Evolutionary conservation across 1,140 invertebrate species (phyloP).

Genomic region (Dreissena rostriformis): DNA sequence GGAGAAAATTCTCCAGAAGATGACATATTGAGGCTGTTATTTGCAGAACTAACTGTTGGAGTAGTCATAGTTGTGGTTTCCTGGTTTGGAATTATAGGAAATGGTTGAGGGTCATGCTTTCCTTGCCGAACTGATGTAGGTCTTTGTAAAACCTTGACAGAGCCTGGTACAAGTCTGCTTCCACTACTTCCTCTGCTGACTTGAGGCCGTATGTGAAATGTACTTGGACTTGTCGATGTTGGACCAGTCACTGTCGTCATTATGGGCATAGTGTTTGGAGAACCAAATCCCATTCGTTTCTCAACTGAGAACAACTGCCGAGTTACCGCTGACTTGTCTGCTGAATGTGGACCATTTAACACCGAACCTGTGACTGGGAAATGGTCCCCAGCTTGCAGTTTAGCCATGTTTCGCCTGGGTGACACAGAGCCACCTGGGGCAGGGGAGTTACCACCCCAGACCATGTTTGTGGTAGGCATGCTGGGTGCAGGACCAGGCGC

Average conservation of each 20-base stretch:
- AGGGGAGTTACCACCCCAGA: constrained; percentile 85
- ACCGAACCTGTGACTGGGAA: constrained; percentile 16
- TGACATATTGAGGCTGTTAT: constrained; percentile 30
- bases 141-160: constrained; percentile 62
- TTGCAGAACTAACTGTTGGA: constrained; percentile 33
- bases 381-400: neutral
- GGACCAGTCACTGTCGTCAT: constrained; percentile 49
- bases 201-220: constrained; percentile 31
- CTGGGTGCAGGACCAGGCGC: constrained; percentile 22
- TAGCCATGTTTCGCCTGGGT: constrained; percentile 9
- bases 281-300: constrained; percentile 30
- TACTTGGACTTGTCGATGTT: constrained; percentile 39
- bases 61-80: constrained; percentile 49
- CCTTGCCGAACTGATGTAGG: constrained; percentile 42
- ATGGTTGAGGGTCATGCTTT: constrained; percentile 70
- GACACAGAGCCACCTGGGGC: constrained; percentile 63
- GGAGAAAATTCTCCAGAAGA: constrained; percentile 87
- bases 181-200: constrained; percentile 19
- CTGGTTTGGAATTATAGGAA: constrained; percentile 72
- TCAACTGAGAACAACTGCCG: constrained; percentile 85
- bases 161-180: constrained; percentile 45
- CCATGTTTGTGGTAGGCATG: constrained; percentile 84
- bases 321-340: constrained; percentile 75
- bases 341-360: constrained; percentile 28
- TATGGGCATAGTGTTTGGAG: constrained; percentile 21